These are phyloP conservation scores for Dusona sp. DNA, from an alignment of 2,888 invertebrate species.

Conservation along the genomic window DNA sequence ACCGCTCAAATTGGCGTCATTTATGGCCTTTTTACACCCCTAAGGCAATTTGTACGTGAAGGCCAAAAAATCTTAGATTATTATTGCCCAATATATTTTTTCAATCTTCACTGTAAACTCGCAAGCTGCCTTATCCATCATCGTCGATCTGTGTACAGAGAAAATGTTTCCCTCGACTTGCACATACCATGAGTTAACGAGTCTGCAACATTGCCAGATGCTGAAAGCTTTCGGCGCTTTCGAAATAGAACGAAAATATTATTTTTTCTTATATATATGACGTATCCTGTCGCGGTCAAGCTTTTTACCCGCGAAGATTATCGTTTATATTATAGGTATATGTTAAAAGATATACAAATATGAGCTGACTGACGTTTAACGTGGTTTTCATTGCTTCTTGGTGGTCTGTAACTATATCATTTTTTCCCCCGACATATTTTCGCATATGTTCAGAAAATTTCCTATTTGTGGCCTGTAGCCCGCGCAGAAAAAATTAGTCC, in stretches of 20 bases:
- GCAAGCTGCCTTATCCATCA: slow-evolving; percentile 40
- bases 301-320: slow-evolving; percentile 36
- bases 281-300: slow-evolving; percentile 34
- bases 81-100: slow-evolving; percentile 32
- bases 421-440: background rate
- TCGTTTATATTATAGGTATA: background rate
- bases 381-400: background rate
- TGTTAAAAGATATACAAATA: slow-evolving; percentile 31
- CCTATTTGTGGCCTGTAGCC: background rate
- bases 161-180: slow-evolving; percentile 54
- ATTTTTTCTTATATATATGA: slow-evolving; percentile 46
- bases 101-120: slow-evolving; percentile 15
- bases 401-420: slow-evolving; percentile 6
- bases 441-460: background rate
- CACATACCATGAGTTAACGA: background rate
- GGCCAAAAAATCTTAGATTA: slow-evolving; percentile 5
- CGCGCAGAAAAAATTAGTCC: too few relatives aligned
- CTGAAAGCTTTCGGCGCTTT: slow-evolving; percentile 22
- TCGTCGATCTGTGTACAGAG: slow-evolving; percentile 61
- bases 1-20: background rate
- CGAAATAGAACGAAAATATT: slow-evolving; percentile 66
- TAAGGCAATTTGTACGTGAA: background rate
- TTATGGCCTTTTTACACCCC: background rate
- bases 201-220: slow-evolving; percentile 59
- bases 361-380: slow-evolving; percentile 4